phyloP scores from a whole-genome alignment of 35 echinoderm and acorn worm genomes.

The Ophioderma brevispina region DNA sequence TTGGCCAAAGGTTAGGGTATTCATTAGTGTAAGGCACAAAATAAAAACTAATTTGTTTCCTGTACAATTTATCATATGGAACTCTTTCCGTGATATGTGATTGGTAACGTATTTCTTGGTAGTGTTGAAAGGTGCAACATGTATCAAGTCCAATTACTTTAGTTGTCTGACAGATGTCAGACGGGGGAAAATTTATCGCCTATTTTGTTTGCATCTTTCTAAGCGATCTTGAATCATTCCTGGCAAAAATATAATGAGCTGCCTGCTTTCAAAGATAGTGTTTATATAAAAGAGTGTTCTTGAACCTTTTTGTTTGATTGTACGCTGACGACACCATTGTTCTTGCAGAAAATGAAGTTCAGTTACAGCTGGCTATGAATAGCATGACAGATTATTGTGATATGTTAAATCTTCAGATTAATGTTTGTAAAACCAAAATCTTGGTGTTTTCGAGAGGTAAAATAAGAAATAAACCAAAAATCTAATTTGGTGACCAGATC shows the following conservation, averaged over 20 bases:
- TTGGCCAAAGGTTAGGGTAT: too few species aligned
- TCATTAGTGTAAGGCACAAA: too few species aligned
- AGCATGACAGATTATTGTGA: slow-evolving; percentile 35
- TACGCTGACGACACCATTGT: slow-evolving; percentile 55
- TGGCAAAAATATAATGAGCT: neutral
- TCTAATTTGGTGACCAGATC: neutral
- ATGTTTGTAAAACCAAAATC: slow-evolving; percentile 16
- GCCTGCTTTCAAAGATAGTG: neutral
- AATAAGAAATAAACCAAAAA: slow-evolving; percentile 29
- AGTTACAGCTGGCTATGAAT: slow-evolving; percentile 34
- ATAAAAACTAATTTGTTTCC: too few species aligned
- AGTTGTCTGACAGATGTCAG: neutral
- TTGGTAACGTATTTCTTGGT: too few species aligned
- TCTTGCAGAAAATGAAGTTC: slow-evolving; percentile 23
- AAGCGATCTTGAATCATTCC: neutral
- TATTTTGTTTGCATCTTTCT: slow-evolving; percentile 1
- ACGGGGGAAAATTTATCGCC: slow-evolving; percentile 13
- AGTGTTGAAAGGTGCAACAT: too few species aligned
- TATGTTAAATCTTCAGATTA: slow-evolving; percentile 1
- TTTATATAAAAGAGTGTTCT: neutral
- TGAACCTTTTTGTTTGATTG: neutral
- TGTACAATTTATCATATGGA: too few species aligned
- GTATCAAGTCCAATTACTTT: neutral
- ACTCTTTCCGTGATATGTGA: too few species aligned
- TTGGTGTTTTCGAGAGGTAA: slow-evolving; percentile 38